Evolutionary conservation across 2,113 vertebrate genomes (phyloP).

Genomic region (Oncorhynchus masou): DNA sequence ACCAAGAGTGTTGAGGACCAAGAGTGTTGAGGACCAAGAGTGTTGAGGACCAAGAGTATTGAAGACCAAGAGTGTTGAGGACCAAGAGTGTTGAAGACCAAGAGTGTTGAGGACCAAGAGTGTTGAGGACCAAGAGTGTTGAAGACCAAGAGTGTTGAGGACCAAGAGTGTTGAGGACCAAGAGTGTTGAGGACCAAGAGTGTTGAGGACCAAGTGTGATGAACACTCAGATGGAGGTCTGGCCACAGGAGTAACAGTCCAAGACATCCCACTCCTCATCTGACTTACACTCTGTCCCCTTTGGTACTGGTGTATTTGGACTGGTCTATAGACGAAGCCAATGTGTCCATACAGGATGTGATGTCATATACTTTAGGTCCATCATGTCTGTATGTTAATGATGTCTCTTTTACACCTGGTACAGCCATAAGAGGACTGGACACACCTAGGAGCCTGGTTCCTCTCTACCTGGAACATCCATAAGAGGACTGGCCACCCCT

Average conservation of each 20-base stretch:
- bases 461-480: too few relatives aligned
- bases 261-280: constrained; percentile 87
- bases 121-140: constrained; percentile 9
- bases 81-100: constrained; percentile 80
- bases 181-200: constrained; percentile 66
- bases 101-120: constrained; percentile 92
- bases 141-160: constrained; percentile 84
- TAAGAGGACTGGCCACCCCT: too few relatives aligned
- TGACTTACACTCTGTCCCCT: constrained; percentile 55
- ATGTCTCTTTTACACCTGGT: too few relatives aligned
- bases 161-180: constrained; percentile 81
- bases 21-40: constrained; percentile 92
- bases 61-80: too few relatives aligned
- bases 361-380: too few relatives aligned
- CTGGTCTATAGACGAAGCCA: too few relatives aligned
- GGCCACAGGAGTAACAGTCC: constrained; percentile 86
- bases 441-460: too few relatives aligned
- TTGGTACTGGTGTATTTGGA: too few relatives aligned
- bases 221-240: constrained; percentile 88
- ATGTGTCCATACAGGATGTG: too few relatives aligned
- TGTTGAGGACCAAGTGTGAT: constrained; percentile 89
- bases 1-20: constrained; percentile 92
- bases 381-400: too few relatives aligned
- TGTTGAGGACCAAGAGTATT: constrained; percentile 9
- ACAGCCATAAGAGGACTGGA: too few relatives aligned